Percentiles rank a stretch among this genome's conserved stretches.
Conservation (phyloP, 1,140 invertebrate genomes). For the Saccostrea glomerata region DNA sequence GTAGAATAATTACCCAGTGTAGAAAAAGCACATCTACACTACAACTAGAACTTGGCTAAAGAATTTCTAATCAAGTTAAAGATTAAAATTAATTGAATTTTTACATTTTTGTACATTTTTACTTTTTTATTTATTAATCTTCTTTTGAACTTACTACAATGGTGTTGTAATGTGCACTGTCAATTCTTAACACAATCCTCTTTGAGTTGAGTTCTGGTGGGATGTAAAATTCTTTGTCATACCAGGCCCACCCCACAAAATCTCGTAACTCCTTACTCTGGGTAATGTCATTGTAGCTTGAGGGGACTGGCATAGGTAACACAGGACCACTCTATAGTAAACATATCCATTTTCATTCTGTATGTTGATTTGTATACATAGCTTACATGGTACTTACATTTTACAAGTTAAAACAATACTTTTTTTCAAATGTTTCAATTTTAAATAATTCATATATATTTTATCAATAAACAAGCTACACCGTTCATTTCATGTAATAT, state of each 20-base stretch:
- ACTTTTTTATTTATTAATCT: too few species aligned
- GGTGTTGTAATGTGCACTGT: conserved; percentile 92
- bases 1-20: too few species aligned
- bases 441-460: too few species aligned
- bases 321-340: conserved; percentile 74
- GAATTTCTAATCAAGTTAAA: too few species aligned
- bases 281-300: conserved; percentile 97
- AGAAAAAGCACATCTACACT: too few species aligned
- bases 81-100: too few species aligned
- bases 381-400: neutral
- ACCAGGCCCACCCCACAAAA: conserved; percentile 91
- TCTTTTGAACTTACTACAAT: conserved; percentile 85
- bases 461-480: too few species aligned
- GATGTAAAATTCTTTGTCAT: conserved; percentile 80
- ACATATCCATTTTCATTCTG: neutral
- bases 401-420: neutral
- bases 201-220: conserved; percentile 86
- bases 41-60: too few species aligned
- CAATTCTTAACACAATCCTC: conserved; percentile 90
- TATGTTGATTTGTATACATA: too few species aligned
- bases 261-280: conserved; percentile 89
- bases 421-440: too few species aligned
- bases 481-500: too few species aligned
- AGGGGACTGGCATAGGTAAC: conserved; percentile 95
- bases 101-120: too few species aligned